phyloP scores from a whole-genome alignment of 2,888 invertebrate species.

The Agrotis exclamationis region DNA sequence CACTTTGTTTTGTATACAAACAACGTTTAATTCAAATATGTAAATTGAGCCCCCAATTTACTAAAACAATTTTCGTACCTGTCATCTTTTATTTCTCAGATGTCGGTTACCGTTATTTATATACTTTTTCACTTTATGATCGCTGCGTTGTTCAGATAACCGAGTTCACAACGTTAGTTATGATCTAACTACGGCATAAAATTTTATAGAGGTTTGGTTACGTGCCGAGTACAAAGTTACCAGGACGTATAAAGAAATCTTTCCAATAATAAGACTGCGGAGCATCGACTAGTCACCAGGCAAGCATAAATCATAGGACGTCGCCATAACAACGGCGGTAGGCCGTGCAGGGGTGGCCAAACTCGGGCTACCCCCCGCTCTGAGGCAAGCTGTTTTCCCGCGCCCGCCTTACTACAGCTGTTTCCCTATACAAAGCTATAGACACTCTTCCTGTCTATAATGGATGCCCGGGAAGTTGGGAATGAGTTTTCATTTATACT shows the following conservation, averaged over 20 bases:
- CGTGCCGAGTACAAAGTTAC: conserved; percentile 39
- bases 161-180: conserved; percentile 59
- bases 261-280: conserved; percentile 52
- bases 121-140: conserved; percentile 57
- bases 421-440: conserved; percentile 78
- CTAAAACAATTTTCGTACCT: conserved; percentile 45
- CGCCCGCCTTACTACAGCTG: conserved; percentile 81
- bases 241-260: conserved; percentile 51
- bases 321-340: conserved; percentile 81
- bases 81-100: conserved; percentile 51
- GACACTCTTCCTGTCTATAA: conserved; percentile 75
- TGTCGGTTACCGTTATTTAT: conserved; percentile 60
- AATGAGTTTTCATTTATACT: conserved; percentile 77
- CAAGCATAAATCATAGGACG: conserved; percentile 82
- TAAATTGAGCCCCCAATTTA: conserved; percentile 37
- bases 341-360: conserved; percentile 75
- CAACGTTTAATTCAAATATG: conserved; percentile 56
- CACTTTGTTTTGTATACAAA: conserved; percentile 61
- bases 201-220: conserved; percentile 60
- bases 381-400: conserved; percentile 78
- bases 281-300: conserved; percentile 75
- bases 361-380: conserved; percentile 69
- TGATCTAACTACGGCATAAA: conserved; percentile 53
- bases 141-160: conserved; percentile 56
- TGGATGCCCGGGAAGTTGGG: conserved; percentile 73